Conservation (phyloP, 2,797 vertebrate genomes). For the Pogoniulus pusillus region DNA sequence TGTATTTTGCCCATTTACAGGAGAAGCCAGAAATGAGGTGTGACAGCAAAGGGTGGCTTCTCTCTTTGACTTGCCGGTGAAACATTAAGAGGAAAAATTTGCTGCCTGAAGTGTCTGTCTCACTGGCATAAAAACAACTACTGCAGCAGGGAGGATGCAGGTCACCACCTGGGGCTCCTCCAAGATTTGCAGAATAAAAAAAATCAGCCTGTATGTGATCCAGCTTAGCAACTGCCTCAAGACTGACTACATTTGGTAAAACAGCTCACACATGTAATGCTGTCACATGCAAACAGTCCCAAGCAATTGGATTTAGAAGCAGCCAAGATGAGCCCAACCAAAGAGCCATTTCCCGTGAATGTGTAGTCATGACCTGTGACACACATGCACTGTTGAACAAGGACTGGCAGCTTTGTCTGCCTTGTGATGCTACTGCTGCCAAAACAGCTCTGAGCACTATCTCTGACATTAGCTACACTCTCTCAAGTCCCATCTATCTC, state of each 20-base stretch:
- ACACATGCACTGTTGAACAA: neutral
- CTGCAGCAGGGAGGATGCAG: neutral
- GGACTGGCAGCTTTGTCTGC: slow-evolving; percentile 9
- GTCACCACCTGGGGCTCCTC: neutral
- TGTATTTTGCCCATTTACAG: neutral
- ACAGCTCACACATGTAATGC: neutral
- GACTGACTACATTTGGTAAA: neutral
- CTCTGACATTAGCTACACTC: neutral
- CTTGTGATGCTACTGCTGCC: neutral
- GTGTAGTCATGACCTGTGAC: neutral
- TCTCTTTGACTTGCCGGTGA: neutral
- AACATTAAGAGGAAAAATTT: neutral
- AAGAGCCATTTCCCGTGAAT: neutral
- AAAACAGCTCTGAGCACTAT: neutral
- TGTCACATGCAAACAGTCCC: neutral
- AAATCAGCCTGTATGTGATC: neutral
- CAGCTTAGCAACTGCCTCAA: neutral
- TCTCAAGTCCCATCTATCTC: neutral
- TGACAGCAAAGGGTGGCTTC: neutral
- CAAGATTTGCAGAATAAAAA: neutral
- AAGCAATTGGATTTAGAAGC: neutral
- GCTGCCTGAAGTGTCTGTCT: neutral
- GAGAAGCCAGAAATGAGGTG: neutral
- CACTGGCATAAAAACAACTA: neutral
- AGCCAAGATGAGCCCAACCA: neutral